Evolutionary conservation across 1,140 invertebrate genomes (phyloP).

Genomic region (Coptotermes formosanus): DNA sequence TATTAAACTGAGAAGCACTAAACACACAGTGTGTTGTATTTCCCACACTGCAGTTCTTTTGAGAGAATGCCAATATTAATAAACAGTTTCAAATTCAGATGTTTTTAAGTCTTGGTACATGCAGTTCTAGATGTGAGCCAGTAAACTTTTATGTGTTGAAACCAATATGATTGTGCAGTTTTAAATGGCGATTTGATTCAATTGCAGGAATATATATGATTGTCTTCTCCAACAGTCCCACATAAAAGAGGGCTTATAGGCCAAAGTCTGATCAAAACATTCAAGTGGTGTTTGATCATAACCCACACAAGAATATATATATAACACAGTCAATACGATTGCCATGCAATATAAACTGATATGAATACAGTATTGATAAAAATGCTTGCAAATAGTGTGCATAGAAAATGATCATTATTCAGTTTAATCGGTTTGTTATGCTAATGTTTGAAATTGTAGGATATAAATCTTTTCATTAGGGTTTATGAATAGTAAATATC

Average conservation of each 20-base stretch:
- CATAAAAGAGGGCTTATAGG: not conserved
- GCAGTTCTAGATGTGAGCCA: not conserved
- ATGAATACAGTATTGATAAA: not conserved
- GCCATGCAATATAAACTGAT: constrained; percentile 7
- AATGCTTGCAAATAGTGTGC: not conserved
- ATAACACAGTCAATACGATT: not conserved
- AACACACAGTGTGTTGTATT: too few species aligned
- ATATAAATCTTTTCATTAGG: not conserved
- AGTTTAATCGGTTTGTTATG: not conserved
- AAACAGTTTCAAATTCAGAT: too few species aligned
- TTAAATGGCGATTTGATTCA: not conserved
- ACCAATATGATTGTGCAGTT: not conserved
- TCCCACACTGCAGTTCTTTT: too few species aligned
- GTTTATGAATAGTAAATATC: not conserved
- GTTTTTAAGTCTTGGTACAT: too few species aligned
- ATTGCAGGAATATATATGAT: not conserved
- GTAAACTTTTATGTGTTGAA: not conserved
- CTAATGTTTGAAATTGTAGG: not conserved
- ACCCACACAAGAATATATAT: not conserved
- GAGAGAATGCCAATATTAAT: too few species aligned
- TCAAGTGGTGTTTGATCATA: not conserved
- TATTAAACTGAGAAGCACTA: too few species aligned
- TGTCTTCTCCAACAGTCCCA: constrained; percentile 17
- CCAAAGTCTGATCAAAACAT: not conserved
- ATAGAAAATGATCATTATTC: not conserved